phyloP scores from a whole-genome alignment of 53 echinoderm and acorn worm species.

The Paracentrotus lividus region DNA sequence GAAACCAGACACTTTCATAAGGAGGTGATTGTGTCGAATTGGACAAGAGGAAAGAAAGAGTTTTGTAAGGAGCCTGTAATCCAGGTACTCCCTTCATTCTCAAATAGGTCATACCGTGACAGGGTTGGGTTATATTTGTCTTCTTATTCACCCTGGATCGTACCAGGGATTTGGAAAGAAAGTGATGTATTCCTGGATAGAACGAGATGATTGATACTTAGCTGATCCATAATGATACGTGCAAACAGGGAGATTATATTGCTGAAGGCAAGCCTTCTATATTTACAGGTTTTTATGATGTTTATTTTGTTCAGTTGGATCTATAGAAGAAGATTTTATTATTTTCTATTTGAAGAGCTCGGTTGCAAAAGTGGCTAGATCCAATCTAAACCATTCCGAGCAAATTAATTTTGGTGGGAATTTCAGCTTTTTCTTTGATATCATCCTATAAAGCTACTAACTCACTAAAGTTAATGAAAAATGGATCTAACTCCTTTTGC shows the following conservation, averaged over 20 bases:
- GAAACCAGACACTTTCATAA: not conserved
- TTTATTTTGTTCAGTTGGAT: too few relatives aligned
- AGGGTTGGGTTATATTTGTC: constrained; percentile 4
- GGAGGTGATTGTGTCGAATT: not conserved
- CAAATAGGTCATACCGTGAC: not conserved
- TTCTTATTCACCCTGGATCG: not conserved
- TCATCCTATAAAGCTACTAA: too few relatives aligned
- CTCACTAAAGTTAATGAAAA: too few relatives aligned
- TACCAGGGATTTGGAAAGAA: constrained; percentile 1
- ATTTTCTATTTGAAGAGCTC: too few relatives aligned
- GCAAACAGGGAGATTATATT: not conserved
- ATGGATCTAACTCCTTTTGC: too few relatives aligned
- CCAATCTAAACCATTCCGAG: too few relatives aligned
- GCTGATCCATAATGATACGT: not conserved
- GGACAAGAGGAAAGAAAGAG: not conserved
- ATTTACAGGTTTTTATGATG: not conserved
- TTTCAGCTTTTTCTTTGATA: too few relatives aligned
- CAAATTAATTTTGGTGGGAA: too few relatives aligned
- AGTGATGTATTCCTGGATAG: constrained; percentile 24
- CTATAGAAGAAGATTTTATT: too few relatives aligned
- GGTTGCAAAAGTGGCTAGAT: too few relatives aligned
- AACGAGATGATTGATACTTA: not conserved
- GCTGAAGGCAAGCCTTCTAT: not conserved
- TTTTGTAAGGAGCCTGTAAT: not conserved
- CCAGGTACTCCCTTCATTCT: not conserved